Evolutionary conservation across 35 echinoderm and acorn worm genomes (phyloP).

Genomic region (Ptychodera flava): DNA sequence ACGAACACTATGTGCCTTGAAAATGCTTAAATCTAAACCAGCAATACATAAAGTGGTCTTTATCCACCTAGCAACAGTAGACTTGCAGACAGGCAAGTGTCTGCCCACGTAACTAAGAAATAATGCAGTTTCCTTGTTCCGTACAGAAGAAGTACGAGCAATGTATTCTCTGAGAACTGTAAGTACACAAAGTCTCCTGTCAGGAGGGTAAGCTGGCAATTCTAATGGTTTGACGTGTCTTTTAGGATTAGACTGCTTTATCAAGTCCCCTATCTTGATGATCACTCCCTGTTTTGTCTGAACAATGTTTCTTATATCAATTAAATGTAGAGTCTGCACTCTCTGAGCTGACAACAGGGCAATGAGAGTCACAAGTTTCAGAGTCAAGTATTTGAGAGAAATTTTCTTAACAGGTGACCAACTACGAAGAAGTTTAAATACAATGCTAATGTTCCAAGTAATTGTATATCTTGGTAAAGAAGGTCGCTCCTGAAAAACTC

Average conservation of each 20-base stretch:
- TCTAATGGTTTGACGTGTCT: background rate
- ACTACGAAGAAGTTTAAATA: background rate
- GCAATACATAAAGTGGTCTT: background rate
- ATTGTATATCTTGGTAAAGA: background rate
- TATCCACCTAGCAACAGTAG: background rate
- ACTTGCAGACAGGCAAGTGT: background rate
- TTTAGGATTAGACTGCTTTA: background rate
- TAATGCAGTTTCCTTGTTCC: background rate
- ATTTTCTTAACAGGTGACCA: background rate
- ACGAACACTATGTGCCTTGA: slow-evolving; percentile 1
- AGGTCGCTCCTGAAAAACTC: background rate
- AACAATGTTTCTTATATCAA: background rate
- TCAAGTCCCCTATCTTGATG: background rate
- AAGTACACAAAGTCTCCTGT: background rate
- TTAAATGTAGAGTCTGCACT: background rate
- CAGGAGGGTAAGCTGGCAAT: background rate
- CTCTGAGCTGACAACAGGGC: background rate
- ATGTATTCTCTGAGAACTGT: background rate
- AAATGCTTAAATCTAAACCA: background rate
- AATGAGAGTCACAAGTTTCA: background rate
- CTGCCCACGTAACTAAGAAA: background rate
- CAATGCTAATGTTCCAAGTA: background rate
- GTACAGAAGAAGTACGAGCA: background rate
- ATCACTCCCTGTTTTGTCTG: background rate
- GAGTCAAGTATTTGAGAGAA: background rate